Evolutionary conservation across 2,113 vertebrate species (phyloP).

Genomic region (Vireo altiloquus): DNA sequence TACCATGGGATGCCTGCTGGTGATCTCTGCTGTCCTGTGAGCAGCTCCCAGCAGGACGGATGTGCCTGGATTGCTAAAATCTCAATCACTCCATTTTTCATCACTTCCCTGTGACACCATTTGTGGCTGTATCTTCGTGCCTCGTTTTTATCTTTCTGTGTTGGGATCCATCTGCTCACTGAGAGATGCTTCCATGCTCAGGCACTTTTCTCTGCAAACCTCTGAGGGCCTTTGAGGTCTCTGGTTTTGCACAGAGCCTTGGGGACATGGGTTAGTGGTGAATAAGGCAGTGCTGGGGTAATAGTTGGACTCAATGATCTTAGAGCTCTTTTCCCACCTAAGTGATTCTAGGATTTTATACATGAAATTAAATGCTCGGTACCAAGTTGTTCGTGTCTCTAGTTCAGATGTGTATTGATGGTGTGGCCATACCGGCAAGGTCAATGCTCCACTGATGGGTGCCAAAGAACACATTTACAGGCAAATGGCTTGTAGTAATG

Average conservation of each 20-base stretch:
- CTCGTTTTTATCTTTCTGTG: background rate
- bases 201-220: background rate
- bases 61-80: background rate
- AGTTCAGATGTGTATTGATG: background rate
- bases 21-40: background rate
- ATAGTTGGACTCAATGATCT: background rate
- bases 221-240: background rate
- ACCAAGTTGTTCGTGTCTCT: background rate
- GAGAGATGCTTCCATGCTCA: accelerated
- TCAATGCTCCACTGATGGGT: background rate
- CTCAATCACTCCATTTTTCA: accelerated
- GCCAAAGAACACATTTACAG: conserved; percentile 55
- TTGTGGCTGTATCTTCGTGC: background rate
- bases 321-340: background rate
- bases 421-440: background rate
- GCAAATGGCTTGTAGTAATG: conserved; percentile 43
- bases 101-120: accelerated
- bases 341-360: background rate
- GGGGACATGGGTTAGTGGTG: background rate
- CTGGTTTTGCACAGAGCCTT: background rate
- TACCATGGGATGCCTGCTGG: background rate
- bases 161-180: background rate
- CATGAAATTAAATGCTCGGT: background rate
- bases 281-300: background rate
- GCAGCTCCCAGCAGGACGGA: background rate